Percentiles rank a stretch among this genome's conserved stretches.
phyloP scores from a whole-genome alignment of 2,113 vertebrate species.

The Chitala chitala region DNA sequence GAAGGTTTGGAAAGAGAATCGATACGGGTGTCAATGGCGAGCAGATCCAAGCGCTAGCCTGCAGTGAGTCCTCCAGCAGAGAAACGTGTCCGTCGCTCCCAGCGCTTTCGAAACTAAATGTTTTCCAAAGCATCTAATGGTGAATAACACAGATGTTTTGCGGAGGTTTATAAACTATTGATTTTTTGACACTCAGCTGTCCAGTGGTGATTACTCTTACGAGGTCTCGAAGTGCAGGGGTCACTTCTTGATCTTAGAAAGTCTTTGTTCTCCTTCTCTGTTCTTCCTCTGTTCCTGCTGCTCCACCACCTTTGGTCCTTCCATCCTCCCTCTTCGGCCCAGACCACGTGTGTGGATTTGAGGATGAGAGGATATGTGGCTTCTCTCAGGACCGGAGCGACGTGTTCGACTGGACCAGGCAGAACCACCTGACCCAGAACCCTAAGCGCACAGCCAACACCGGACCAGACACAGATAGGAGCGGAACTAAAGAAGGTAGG shows the following conservation, averaged over 20 bases:
- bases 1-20: not conserved
- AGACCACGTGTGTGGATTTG: slow-evolving; percentile 91
- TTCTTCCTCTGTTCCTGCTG: not conserved
- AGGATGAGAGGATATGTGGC: slow-evolving; percentile 87
- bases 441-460: slow-evolving; percentile 90
- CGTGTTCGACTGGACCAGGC: slow-evolving; percentile 92
- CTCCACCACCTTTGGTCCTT: not conserved
- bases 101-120: not conserved
- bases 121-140: not conserved
- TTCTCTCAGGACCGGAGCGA: slow-evolving; percentile 88
- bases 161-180: not conserved
- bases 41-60: not conserved
- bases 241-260: not conserved
- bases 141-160: not conserved
- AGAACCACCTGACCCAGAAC: slow-evolving; percentile 86
- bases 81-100: not conserved
- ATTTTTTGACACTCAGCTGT: not conserved
- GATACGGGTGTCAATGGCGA: not conserved
- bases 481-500: slow-evolving; percentile 84
- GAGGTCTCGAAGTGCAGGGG: too few species aligned
- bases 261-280: not conserved
- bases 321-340: not conserved
- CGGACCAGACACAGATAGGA: slow-evolving; percentile 83
- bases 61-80: not conserved
- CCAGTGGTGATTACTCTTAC: not conserved